Conservation (phyloP, 1,140 invertebrate genomes). For the Lucilia sericata region DNA sequence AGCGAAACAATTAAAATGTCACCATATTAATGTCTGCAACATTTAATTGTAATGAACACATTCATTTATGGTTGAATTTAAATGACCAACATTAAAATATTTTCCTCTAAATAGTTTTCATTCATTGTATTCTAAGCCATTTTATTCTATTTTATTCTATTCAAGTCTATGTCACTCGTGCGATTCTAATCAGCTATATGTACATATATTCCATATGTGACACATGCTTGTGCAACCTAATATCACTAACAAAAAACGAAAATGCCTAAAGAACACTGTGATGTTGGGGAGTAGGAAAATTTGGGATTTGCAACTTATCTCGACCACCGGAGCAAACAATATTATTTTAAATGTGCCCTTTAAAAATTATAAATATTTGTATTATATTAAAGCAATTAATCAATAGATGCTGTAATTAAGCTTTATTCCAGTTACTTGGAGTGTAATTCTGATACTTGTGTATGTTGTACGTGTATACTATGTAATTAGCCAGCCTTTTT, state of each 20-base stretch:
- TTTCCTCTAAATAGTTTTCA: background rate
- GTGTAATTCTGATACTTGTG: no score
- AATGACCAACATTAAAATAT: constrained; percentile 36
- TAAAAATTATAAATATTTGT: no score
- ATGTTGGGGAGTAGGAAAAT: background rate
- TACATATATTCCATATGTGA: background rate
- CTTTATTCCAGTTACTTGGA: no score
- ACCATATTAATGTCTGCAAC: constrained; percentile 33
- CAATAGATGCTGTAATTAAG: no score
- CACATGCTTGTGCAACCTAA: background rate
- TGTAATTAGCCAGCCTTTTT: constrained; percentile 18
- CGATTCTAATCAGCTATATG: background rate
- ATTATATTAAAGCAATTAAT: no score
- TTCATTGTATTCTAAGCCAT: background rate
- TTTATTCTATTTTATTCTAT: background rate
- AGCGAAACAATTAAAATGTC: constrained; percentile 30
- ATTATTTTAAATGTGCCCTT: no score
- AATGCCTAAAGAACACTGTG: no score
- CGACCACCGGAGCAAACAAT: no score
- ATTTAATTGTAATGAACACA: constrained; percentile 41
- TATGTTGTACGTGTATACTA: background rate
- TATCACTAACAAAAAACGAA: background rate
- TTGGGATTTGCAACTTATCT: no score
- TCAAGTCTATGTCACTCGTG: background rate
- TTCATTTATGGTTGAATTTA: constrained; percentile 35